Evolutionary conservation across 2,888 invertebrate genomes (phyloP), one percentile per base, ranked within the genome.

Genomic region (Rhogogaster chlorosoma): DNA sequence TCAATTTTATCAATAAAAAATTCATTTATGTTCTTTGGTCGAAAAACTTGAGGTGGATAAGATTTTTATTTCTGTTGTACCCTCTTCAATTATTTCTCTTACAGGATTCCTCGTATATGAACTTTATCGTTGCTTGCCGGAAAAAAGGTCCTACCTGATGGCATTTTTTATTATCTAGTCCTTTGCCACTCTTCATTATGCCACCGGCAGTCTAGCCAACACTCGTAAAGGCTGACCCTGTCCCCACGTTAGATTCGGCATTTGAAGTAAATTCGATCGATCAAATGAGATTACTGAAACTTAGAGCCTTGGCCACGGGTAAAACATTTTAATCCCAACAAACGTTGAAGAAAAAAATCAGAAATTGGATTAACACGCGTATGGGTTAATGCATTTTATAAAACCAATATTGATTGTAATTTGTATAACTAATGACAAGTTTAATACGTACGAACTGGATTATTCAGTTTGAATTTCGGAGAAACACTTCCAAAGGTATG

Each of bases 181-280:
- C 71, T 73, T n/a, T 38, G 38, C 71, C 71, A 22, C 26, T 73
- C 36, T 73, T 42, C 38, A 42, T 42, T 29, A 73, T 42, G 71
- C 22, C 22, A 73, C 6, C 6, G 53, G 15, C 15, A 42, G 38
- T 26, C 18, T 38, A 15, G 9, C 42, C 71, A 12, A 42, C 4
- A 42, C 15, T 10, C 9, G 22, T 26, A 26, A 22, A 36, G 71
- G 42, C 71, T 22, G 42, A 42, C 71, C 12, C 38, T n/a, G 10
- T 36, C 5, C 71, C 42, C 3, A n/a, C 42, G 42, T 12, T 18
- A n/a, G 22, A 73, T 42, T 73, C 42, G 26, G 32, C 10, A 12
- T 29, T 32, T 15, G 26, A 32, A 12, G 67, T 18, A 1, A 26
- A 67, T 67, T 12, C 22, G 12, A 61, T 61, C 61, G 26, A 61